These are phyloP conservation scores for Drosophila equinoxialis DNA, from an alignment of 1,140 invertebrate genomes.

Conservation along the genomic window DNA sequence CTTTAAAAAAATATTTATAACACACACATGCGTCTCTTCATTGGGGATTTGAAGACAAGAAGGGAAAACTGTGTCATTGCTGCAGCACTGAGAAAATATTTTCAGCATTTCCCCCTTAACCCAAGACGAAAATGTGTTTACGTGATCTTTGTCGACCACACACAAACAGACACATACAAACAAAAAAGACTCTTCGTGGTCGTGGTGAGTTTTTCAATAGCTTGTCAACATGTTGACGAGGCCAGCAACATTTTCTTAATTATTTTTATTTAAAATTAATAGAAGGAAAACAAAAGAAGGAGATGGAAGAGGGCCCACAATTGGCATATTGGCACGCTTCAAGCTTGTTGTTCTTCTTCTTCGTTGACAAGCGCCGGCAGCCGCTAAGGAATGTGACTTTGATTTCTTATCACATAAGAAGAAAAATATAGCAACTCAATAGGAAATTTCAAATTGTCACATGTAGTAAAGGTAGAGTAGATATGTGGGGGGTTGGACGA, in stretches of 20 bases:
- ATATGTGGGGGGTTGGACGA: background rate
- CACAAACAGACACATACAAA: background rate
- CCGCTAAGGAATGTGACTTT: conserved; percentile 33
- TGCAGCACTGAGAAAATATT: conserved; percentile 39
- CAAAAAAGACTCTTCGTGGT: background rate
- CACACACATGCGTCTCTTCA: conserved; percentile 41
- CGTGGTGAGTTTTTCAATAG: conserved; percentile 44
- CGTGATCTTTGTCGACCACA: conserved; percentile 33
- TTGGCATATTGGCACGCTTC: conserved; percentile 53
- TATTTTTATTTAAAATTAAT: conserved; percentile 23
- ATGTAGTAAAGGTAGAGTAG: background rate
- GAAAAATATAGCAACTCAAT: background rate
- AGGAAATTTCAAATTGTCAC: background rate
- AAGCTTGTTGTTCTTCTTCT: conserved; percentile 9
- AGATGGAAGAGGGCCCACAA: conserved; percentile 23
- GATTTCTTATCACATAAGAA: conserved; percentile 19
- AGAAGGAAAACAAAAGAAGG: background rate
- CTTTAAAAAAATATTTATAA: conserved; percentile 5
- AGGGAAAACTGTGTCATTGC: conserved; percentile 68
- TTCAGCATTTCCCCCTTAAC: conserved; percentile 9
- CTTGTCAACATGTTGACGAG: conserved; percentile 48
- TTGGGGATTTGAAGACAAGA: conserved; percentile 11
- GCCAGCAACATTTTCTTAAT: conserved; percentile 26
- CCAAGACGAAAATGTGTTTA: conserved; percentile 31
- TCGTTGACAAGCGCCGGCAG: conserved; percentile 57